These are phyloP conservation scores for Crotophaga sulcirostris DNA, from an alignment of 2,113 vertebrate species.

Conservation along the genomic window DNA sequence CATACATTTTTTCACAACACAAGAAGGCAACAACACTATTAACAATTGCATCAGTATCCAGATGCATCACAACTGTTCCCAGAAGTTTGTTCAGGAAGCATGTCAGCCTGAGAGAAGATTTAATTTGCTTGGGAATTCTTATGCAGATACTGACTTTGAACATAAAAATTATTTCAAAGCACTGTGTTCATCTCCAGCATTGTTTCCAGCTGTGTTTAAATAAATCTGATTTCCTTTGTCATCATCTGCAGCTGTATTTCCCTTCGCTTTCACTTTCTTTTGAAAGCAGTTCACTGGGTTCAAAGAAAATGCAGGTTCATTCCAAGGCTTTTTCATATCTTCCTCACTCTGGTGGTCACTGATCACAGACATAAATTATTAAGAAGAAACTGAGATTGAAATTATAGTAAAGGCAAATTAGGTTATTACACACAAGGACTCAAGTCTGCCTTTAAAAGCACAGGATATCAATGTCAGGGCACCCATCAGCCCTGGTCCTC, in stretches of 20 bases:
- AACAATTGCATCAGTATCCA: neutral
- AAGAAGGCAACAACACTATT: neutral
- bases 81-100: neutral
- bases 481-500: accelerated
- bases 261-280: neutral
- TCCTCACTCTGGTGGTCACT: neutral
- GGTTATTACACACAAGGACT: neutral
- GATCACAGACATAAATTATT: neutral
- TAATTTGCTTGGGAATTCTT: neutral
- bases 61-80: neutral
- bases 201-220: conserved; percentile 41
- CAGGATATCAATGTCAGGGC: neutral
- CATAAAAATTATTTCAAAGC: neutral
- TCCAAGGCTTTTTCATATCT: neutral
- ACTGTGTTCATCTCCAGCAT: neutral
- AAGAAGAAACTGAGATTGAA: neutral
- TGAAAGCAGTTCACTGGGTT: neutral
- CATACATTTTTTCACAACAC: neutral
- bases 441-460: neutral
- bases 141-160: neutral
- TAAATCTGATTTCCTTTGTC: neutral
- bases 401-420: neutral
- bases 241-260: conserved; percentile 13
- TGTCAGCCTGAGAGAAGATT: neutral
- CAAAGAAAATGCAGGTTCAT: neutral